Conservation (phyloP, 2,888 invertebrate species). For the Drosophila rubida region DNA sequence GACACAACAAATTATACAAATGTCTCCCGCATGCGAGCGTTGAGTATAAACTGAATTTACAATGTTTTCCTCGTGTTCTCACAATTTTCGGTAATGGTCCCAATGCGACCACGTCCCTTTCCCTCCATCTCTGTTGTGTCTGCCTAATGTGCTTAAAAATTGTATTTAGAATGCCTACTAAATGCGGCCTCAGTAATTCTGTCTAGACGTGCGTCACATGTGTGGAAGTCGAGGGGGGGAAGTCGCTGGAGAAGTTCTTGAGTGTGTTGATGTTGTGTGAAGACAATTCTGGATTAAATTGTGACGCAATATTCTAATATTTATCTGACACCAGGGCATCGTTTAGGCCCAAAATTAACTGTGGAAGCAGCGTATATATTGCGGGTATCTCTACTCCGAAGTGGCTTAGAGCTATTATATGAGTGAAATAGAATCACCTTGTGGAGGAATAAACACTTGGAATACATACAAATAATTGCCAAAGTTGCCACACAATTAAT, state of each 20-base stretch:
- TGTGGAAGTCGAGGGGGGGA: neutral
- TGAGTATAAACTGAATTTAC: slow-evolving; percentile 62
- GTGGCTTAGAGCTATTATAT: neutral
- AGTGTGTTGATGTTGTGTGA: neutral
- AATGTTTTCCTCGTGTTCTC: slow-evolving; percentile 46
- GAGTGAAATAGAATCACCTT: neutral
- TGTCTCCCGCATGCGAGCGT: slow-evolving; percentile 61
- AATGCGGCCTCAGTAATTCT: slow-evolving; percentile 22
- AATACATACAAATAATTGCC: neutral
- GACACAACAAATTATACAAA: slow-evolving; percentile 79
- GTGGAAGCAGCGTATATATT: neutral
- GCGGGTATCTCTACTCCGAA: neutral
- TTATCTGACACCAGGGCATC: slow-evolving; percentile 11
- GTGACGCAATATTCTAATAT: slow-evolving; percentile 12
- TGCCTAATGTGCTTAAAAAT: slow-evolving; percentile 41
- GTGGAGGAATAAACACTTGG: neutral
- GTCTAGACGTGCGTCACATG: slow-evolving; percentile 42
- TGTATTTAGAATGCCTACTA: slow-evolving; percentile 25
- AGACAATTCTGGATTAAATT: slow-evolving; percentile 13
- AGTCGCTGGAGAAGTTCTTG: neutral
- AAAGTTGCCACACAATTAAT: neutral
- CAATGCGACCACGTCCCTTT: slow-evolving; percentile 41
- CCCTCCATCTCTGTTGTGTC: slow-evolving; percentile 5
- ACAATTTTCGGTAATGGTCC: slow-evolving; percentile 70
- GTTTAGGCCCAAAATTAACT: slow-evolving; percentile 11